Conservation (phyloP, 2,888 invertebrate genomes). For the Sminthurides aquaticus region DNA sequence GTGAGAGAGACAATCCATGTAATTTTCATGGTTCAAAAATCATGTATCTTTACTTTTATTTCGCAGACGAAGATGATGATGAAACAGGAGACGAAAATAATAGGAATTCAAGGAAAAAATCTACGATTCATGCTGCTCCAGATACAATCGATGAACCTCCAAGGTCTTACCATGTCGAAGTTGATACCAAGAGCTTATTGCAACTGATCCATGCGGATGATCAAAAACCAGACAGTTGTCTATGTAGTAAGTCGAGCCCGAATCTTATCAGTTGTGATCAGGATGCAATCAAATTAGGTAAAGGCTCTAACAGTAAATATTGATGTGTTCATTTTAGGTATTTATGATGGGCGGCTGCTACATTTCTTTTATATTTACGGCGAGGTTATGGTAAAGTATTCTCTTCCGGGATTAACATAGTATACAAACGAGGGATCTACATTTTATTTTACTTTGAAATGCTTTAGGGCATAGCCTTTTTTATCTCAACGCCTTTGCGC, state of each 20-base stretch:
- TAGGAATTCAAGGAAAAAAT: neutral
- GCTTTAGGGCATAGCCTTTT: too few species aligned
- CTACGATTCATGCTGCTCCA: neutral
- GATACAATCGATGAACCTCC: neutral
- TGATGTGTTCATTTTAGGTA: neutral
- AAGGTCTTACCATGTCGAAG: neutral
- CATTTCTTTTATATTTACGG: neutral
- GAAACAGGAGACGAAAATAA: neutral
- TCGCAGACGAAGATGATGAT: too few species aligned
- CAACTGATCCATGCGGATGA: neutral
- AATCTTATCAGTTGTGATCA: too few species aligned
- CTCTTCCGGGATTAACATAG: neutral
- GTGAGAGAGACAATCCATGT: too few species aligned
- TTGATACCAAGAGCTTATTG: neutral
- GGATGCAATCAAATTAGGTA: neutral
- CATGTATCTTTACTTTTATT: too few species aligned
- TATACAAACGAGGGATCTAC: too few species aligned
- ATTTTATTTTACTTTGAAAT: too few species aligned
- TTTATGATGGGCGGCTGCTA: neutral
- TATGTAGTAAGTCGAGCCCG: neutral
- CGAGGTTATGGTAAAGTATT: neutral
- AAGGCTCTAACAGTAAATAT: too few species aligned
- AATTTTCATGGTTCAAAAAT: too few species aligned
- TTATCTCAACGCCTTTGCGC: too few species aligned
- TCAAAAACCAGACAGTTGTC: neutral